Percentiles rank a stretch among this genome's conserved stretches.
phyloP scores from a whole-genome alignment of 2,888 invertebrate genomes.

The Ophioninae sp. region DNA sequence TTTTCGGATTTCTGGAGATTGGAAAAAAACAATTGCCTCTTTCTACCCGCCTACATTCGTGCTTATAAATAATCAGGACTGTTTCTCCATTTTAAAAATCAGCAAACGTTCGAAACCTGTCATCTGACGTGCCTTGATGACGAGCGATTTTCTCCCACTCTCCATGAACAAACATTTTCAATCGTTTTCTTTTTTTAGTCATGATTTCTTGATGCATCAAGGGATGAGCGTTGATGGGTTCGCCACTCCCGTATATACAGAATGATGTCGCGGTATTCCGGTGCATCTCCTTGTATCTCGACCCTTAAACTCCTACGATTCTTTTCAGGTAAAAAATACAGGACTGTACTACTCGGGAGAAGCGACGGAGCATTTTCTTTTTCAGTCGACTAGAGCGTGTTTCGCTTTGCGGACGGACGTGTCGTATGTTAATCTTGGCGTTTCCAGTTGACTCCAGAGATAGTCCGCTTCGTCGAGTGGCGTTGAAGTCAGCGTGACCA shows the following conservation, averaged over 20 bases:
- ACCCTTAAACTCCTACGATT: slow-evolving; percentile 63
- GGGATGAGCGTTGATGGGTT: slow-evolving; percentile 62
- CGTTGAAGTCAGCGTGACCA: slow-evolving; percentile 64
- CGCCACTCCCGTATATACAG: slow-evolving; percentile 66
- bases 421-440: slow-evolving; percentile 67
- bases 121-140: background rate
- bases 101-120: background rate
- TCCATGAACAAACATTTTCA: slow-evolving; percentile 50
- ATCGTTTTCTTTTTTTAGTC: slow-evolving; percentile 18
- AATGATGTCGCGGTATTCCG: slow-evolving; percentile 66
- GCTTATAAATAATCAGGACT: slow-evolving; percentile 32
- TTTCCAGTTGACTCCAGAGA: slow-evolving; percentile 63
- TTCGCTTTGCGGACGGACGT: slow-evolving; percentile 64
- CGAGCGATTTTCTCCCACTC: slow-evolving; percentile 25
- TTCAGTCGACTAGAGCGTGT: slow-evolving; percentile 51
- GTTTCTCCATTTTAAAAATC: background rate
- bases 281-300: slow-evolving; percentile 53
- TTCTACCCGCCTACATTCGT: background rate
- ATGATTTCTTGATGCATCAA: background rate
- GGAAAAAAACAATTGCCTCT: no score
- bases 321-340: slow-evolving; percentile 45
- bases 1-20: no score
- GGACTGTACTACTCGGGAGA: slow-evolving; percentile 21
- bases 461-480: slow-evolving; percentile 64
- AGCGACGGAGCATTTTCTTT: slow-evolving; percentile 18